These are phyloP conservation scores for Rhopalosiphum nymphaeae DNA, from an alignment of 2,888 invertebrate genomes.

Conservation along the genomic window DNA sequence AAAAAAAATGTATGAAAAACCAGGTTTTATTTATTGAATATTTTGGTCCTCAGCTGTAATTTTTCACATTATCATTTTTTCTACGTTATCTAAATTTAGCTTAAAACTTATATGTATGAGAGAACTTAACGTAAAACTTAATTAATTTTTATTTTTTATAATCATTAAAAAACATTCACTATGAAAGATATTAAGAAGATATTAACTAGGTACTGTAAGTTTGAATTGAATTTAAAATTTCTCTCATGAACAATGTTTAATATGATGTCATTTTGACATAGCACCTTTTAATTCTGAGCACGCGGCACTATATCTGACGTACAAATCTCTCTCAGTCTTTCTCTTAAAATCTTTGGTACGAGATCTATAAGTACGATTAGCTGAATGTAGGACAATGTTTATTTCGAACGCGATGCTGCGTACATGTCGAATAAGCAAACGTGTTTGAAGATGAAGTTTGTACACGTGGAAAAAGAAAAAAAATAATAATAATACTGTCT, in stretches of 20 bases:
- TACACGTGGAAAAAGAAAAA: not conserved
- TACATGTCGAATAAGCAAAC: not conserved
- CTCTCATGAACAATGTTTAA: not conserved
- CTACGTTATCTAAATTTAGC: not conserved
- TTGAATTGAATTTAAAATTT: not conserved
- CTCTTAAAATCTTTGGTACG: not conserved
- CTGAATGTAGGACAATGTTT: not conserved
- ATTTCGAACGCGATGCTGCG: not conserved
- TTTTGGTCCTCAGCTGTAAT: not conserved
- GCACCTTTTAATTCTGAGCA: not conserved
- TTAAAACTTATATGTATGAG: not conserved
- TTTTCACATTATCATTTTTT: not conserved
- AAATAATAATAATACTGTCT: conserved; percentile 11
- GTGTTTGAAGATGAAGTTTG: not conserved
- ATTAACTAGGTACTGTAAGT: not conserved
- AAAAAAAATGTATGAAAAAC: not conserved
- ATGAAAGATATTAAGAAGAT: not conserved
- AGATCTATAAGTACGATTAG: not conserved
- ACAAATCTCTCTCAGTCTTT: not conserved
- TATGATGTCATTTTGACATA: not conserved
- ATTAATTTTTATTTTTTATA: not conserved
- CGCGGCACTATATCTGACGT: not conserved
- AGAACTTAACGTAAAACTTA: not conserved
- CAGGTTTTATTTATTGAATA: not conserved
- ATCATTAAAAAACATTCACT: not conserved